Evolutionary conservation across 2,888 invertebrate species (phyloP).

Genomic region (Eupithecia exiguata): DNA sequence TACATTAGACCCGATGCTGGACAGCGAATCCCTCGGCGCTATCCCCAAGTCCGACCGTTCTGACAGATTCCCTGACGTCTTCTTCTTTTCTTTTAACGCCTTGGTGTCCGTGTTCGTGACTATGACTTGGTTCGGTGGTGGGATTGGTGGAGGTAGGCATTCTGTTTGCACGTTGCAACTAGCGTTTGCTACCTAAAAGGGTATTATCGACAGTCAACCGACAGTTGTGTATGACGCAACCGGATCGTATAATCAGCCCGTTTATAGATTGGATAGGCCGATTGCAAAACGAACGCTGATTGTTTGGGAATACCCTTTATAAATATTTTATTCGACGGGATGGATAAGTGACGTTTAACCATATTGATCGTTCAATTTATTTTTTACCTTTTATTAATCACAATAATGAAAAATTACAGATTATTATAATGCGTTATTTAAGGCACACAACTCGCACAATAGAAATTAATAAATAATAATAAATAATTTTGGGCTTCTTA

Average conservation of each 20-base stretch:
- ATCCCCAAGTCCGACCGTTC: conserved; percentile 68
- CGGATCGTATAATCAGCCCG: no score
- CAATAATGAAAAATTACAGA: no score
- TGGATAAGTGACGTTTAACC: background rate
- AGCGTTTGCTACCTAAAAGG: conserved; percentile 49
- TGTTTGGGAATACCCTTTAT: background rate
- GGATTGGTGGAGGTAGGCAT: conserved; percentile 35
- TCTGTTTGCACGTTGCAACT: conserved; percentile 57
- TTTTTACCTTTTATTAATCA: no score
- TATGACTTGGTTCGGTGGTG: conserved; percentile 59
- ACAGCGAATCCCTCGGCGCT: conserved; percentile 71
- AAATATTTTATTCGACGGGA: background rate
- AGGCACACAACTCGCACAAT: no score
- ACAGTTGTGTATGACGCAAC: background rate
- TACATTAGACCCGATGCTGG: conserved; percentile 84
- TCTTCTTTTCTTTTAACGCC: conserved; percentile 68
- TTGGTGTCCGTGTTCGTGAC: conserved; percentile 61
- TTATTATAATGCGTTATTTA: no score
- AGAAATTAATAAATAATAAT: no score
- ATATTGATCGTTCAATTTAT: no score
- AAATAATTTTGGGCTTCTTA: no score
- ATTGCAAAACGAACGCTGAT: background rate
- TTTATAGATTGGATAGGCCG: no score
- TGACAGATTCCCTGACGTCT: conserved; percentile 62
- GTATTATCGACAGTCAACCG: background rate